Conservation (phyloP, 2,797 vertebrate genomes). For the Bradypus variegatus region DNA sequence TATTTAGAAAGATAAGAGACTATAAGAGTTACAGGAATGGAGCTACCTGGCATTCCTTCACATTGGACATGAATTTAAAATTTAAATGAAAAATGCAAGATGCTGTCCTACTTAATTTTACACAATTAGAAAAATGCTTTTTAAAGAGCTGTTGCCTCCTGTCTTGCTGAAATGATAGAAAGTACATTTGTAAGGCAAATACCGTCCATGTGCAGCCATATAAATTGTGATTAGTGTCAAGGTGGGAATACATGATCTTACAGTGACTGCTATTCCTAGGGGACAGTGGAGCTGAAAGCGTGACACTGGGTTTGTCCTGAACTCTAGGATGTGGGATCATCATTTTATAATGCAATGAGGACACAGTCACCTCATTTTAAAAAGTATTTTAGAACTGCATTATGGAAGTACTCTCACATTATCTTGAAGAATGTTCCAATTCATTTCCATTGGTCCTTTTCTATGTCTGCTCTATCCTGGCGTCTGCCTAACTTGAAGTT, state of each 20-base stretch:
- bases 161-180: neutral
- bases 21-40: neutral
- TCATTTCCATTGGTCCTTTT: accelerated
- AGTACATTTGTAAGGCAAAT: accelerated
- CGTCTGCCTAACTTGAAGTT: neutral
- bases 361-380: neutral
- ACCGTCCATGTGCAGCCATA: accelerated
- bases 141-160: neutral
- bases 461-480: neutral
- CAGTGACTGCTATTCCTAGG: accelerated
- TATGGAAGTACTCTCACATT: accelerated
- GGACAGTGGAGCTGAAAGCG: accelerated
- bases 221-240: accelerated
- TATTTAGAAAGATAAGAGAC: neutral
- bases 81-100: neutral
- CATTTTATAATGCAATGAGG: neutral
- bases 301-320: neutral
- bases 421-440: neutral
- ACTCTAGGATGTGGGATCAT: neutral
- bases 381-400: neutral
- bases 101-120: neutral
- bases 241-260: neutral
- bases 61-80: neutral
- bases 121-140: neutral
- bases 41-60: neutral